Evolutionary conservation across 2,888 invertebrate species (phyloP), one percentile per base, ranked within the genome.

Genomic region (Gonocerus acuteangulatus): DNA sequence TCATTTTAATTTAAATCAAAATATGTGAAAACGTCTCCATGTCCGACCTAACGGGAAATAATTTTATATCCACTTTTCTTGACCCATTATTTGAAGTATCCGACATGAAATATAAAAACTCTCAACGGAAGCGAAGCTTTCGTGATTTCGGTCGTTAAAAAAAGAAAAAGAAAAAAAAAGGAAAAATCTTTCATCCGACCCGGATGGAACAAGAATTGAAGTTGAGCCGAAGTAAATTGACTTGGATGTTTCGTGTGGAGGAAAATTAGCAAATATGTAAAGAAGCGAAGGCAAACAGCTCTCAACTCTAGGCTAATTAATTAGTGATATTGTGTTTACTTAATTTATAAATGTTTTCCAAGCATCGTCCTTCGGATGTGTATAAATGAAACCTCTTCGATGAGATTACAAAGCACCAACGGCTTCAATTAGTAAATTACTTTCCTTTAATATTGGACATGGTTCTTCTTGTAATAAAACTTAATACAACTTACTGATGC

Each of bases 211-310:
- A 51, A 51, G 51, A 51, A 51, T 23, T 51, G 34, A 34, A 51
- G 13, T 51, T 32, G 34, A 18, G 51, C 19, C 16, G 36, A 19
- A 16, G 51, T 13, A 54, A 54, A 54, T 54, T 54, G 54, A 54
- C 54, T 54, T 22, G 54, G 54, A 54, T 54, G 54, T 54, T 36
- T 39, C 44, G 54, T 42, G 51, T 51, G 19, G 54, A 54, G 44
- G 54, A 54, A 54, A 54, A 54, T 54, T 54, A 54, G 54, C 54
- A 54, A 54, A 54, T 54, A 54, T 54, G 54, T 54, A 42, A 54
- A 54, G 54, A 54, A 54, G 54, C 36, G 21, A 54, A 36, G 11
- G 42, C 44, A 54, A 54, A 54, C 54, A 54, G n/a, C 22, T 44
- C 22, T 34, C 3, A 54, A 54, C 54, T 54, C 16, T 42, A 54